phyloP scores from a whole-genome alignment of 2,797 vertebrate species.

The Coregonus suidteri region DNA sequence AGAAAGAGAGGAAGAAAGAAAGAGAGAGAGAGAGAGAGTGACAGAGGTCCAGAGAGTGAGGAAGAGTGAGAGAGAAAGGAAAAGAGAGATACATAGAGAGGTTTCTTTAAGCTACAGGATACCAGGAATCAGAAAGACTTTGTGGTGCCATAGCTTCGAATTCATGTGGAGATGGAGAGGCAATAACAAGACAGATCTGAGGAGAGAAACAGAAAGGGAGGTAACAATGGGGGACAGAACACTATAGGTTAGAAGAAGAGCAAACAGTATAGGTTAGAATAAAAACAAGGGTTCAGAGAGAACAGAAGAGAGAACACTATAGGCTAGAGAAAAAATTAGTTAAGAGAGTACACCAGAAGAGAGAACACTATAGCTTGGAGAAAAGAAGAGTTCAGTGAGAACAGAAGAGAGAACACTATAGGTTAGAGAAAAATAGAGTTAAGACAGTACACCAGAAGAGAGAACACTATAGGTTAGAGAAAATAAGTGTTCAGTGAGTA shows the following conservation, averaged over 20 bases:
- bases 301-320: too few species aligned
- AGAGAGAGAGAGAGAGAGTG: neutral
- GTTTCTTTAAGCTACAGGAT: constrained; percentile 9
- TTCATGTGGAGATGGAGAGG: constrained; percentile 25
- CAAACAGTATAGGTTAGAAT: too few species aligned
- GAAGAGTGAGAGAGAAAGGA: constrained; percentile 5
- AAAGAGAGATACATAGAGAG: constrained; percentile 1
- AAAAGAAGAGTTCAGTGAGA: too few species aligned
- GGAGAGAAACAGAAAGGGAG: neutral
- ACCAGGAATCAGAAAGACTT: constrained; percentile 19
- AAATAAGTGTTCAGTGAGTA: too few species aligned
- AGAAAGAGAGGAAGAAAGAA: constrained; percentile 10
- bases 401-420: too few species aligned
- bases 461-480: too few species aligned
- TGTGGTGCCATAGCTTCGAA: constrained; percentile 23
- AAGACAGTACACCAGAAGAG: too few species aligned
- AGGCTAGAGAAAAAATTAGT: too few species aligned
- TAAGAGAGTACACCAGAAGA: too few species aligned
- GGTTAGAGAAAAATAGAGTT: too few species aligned
- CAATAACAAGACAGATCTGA: constrained; percentile 4
- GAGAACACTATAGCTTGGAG: too few species aligned
- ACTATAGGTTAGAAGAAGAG: neutral
- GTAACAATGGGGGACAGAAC: neutral
- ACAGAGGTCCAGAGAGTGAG: constrained; percentile 6
- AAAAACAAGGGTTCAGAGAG: too few species aligned